Evolutionary conservation across 2,888 invertebrate species (phyloP).

Genomic region (Lithodes maja): DNA sequence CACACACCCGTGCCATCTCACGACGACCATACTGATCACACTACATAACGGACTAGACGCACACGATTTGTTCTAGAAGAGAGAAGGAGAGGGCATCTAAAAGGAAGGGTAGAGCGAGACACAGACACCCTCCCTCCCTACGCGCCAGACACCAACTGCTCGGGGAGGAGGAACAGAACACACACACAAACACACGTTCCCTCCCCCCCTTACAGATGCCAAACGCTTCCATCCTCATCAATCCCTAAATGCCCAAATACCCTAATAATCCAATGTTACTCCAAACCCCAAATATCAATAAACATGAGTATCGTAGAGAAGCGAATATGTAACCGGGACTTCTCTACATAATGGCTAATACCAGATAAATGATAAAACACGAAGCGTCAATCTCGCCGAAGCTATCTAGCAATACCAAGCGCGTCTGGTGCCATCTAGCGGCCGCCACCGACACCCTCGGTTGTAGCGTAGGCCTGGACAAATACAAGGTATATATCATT

Average conservation of each 20-base stretch:
- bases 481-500: slow-evolving; percentile 41
- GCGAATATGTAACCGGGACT: background rate
- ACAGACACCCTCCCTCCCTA: slow-evolving; percentile 36
- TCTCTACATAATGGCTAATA: background rate
- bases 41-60: slow-evolving; percentile 10
- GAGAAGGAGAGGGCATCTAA: background rate
- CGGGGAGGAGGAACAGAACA: slow-evolving; percentile 2
- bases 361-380: slow-evolving; percentile 12
- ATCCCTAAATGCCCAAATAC: background rate
- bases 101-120: background rate
- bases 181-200: slow-evolving; percentile 5
- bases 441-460: slow-evolving; percentile 22
- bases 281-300: background rate
- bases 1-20: slow-evolving; percentile 56
- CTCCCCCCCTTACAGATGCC: slow-evolving; percentile 18
- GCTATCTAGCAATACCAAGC: slow-evolving; percentile 6
- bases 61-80: background rate
- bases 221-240: background rate
- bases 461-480: slow-evolving; percentile 54
- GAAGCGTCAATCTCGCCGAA: background rate
- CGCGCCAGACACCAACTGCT: slow-evolving; percentile 38
- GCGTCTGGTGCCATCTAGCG: slow-evolving; percentile 40
- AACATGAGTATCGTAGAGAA: background rate
- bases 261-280: no score
- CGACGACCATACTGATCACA: slow-evolving; percentile 52